Conservation (phyloP, 2,888 invertebrate species). For the Hirtodrosophila confusa region DNA sequence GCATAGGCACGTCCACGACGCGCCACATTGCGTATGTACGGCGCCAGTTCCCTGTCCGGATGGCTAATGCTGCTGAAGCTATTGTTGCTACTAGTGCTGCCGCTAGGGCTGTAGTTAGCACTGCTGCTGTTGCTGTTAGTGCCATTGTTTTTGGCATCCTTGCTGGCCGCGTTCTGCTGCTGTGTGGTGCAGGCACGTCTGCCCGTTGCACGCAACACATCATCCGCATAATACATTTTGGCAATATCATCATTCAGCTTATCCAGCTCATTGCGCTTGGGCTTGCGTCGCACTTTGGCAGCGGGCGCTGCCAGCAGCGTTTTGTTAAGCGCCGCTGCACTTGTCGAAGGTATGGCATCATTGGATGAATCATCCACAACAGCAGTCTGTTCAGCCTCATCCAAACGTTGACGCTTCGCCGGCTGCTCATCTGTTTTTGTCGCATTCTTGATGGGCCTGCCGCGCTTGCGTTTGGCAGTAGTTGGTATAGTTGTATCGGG, state of each 20-base stretch:
- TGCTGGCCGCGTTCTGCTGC: slow-evolving; percentile 51
- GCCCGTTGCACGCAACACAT: slow-evolving; percentile 86
- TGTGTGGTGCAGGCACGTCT: slow-evolving; percentile 85
- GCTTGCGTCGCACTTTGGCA: slow-evolving; percentile 77
- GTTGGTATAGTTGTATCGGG: not conserved
- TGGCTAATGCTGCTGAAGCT: slow-evolving; percentile 66
- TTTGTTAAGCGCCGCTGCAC: not conserved
- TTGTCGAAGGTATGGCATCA: not conserved
- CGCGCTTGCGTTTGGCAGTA: slow-evolving; percentile 36
- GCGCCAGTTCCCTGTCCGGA: slow-evolving; percentile 6
- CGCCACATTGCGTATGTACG: slow-evolving; percentile 39
- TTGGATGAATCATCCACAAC: no score
- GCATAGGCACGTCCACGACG: slow-evolving; percentile 44
- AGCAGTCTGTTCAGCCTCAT: not conserved
- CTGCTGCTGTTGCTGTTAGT: slow-evolving; percentile 64
- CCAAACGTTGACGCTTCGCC: not conserved
- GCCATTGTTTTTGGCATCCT: not conserved
- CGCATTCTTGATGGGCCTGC: not conserved
- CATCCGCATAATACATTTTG: slow-evolving; percentile 87
- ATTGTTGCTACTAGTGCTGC: not conserved
- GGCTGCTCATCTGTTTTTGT: not conserved
- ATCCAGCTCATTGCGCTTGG: slow-evolving; percentile 86
- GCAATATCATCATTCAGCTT: slow-evolving; percentile 88
- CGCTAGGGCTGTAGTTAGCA: no score
- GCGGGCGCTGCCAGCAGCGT: not conserved